Base-by-base conservation (phyloP, 2,797 vertebrate genomes). In the Nyctibius grandis region DNA sequence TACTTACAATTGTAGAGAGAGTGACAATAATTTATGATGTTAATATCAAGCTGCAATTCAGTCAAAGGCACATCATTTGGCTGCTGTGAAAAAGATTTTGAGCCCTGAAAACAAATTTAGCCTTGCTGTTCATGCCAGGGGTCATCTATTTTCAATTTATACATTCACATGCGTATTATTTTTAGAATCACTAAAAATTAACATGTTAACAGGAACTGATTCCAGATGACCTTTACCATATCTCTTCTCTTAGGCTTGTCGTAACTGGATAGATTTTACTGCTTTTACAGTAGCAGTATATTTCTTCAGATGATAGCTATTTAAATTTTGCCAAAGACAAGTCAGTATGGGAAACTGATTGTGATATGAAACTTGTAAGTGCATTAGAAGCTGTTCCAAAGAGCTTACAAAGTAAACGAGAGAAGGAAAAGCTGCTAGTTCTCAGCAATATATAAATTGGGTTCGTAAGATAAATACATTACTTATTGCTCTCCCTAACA, bases 401-500 rank as follows among this genome's bases (percentile, higher is more conserved):
- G 23, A 34, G 1, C 4, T 63, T 72, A 28, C 13, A 81, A 64
- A 8, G 16, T 48, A 53, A 64, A 47, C 0, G 11, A 67, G 2
- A 28, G 15, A 88, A 72, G 4, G 11, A 56, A 89, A 93, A 72
- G 1, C 26, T 81, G 13, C 8, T 74, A 7, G 68, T 77, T 17
- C 14, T 75, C 42, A 64, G 9, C 9, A 72, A 68, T 6, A 0
- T 25, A 50, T 53, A 61, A 72, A 56, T 19, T 11, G 38, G 33
- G 10, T 44, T 72, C 6, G 3, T 29, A 48, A 75, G 15, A 0
- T 29, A 40, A 72, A 60, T n/a, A 31, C 0, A 1, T 56, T 61
- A n/a, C 3, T 72, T 70, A 40, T 17, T 72, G 3, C 2, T 72
- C 5, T 75, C 40, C 4, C 8, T 2, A 45, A 5, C 11, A 54